Base-by-base conservation (phyloP, 2,888 invertebrate genomes). In the Acanthosepion esculentum region DNA sequence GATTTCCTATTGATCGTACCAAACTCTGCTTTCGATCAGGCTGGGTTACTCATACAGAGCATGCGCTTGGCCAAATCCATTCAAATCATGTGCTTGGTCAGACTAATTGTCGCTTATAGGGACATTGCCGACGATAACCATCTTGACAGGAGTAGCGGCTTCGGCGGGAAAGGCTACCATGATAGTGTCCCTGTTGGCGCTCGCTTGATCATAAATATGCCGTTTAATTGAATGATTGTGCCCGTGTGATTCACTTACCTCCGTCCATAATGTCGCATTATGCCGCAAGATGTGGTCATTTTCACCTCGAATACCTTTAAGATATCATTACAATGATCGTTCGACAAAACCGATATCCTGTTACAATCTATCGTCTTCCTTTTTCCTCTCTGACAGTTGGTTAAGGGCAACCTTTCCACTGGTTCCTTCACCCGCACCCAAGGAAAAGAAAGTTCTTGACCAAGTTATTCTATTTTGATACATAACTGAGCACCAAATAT, bases 71-170 rank as follows among this genome's bases (percentile, higher is more conserved):
- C 78, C n/a, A n/a, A 78, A 78, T 12, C n/a, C n/a, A 78, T 78
- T 78, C 78, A 78, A 78, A 78, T 78, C 15, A 78, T 78, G n/a
- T 78, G 78, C 78, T 78, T 78, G 78, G 78, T 78, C 78, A 78
- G 78, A 78, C 78, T 78, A 78, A 78, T 78, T 78, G 78, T 78
- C n/a, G 78, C 78, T 78, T 78, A 78, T 33, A n/a, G 78, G 78
- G n/a, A 78, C 78, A 33, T 15, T 1, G 33, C 78, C 10, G 33
- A 18, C 78, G 78, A 78, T 78, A 78, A 2, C 78, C 78, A 78
- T 78, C 78, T 78, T 78, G 78, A 78, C 78, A 78, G 15, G n/a
- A 33, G 33, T 23, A 78, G n/a, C 33, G 78, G n/a, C 18, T 2
- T 33, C 3, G n/a, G n/a, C 78, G 78, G n/a, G n/a, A 15, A 78